Evolutionary conservation across 2,797 vertebrate species (phyloP).

Genomic region (Falco berigora): DNA sequence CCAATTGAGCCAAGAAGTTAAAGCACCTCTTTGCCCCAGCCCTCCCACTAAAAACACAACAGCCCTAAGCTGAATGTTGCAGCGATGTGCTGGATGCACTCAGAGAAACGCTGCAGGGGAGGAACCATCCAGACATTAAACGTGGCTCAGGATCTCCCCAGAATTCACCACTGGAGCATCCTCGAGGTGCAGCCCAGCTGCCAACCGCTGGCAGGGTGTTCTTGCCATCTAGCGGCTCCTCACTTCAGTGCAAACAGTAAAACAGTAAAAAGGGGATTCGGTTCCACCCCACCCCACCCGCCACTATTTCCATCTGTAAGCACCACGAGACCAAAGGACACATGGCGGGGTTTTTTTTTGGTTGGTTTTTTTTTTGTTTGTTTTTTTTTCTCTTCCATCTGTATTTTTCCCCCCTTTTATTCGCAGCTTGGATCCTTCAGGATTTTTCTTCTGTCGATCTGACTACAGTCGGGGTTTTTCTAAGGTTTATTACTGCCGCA

Average conservation of each 20-base stretch:
- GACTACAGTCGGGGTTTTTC: fast-evolving
- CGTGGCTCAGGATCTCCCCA: neutral
- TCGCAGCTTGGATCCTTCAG: neutral
- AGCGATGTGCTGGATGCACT: neutral
- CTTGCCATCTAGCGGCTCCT: constrained; percentile 15
- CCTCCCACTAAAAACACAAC: neutral
- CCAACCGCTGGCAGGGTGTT: neutral
- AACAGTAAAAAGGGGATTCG: neutral
- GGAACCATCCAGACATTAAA: neutral
- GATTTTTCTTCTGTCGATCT: neutral
- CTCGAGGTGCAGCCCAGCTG: neutral
- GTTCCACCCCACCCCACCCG: neutral
- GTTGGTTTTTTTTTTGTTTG: too few species aligned
- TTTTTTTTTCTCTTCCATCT: neutral
- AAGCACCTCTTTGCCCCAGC: neutral
- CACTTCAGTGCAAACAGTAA: neutral
- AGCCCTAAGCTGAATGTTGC: neutral
- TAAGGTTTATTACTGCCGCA: neutral
- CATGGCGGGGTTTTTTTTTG: too few species aligned
- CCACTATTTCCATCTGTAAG: neutral
- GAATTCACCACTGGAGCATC: neutral
- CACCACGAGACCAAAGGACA: neutral
- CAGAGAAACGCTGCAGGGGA: neutral
- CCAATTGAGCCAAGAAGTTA: neutral
- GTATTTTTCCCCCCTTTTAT: neutral